phyloP scores from a whole-genome alignment of 2,113 vertebrate species.

The Oryctolagus cuniculus region DNA sequence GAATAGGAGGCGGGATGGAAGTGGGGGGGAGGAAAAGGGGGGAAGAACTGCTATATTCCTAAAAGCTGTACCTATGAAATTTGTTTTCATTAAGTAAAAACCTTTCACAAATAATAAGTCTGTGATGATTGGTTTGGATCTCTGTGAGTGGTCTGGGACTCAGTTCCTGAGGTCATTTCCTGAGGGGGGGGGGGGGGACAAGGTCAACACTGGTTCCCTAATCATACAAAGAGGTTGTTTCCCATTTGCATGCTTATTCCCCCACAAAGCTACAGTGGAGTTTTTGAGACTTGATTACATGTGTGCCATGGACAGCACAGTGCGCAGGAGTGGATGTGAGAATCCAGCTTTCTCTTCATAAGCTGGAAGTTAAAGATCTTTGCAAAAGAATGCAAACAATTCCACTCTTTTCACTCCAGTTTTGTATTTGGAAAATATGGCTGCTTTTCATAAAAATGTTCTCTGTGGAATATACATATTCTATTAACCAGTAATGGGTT shows the following conservation, averaged over 20 bases:
- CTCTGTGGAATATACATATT: background rate
- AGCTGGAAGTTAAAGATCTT: background rate
- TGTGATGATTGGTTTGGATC: background rate
- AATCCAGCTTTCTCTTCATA: background rate
- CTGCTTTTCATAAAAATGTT: background rate
- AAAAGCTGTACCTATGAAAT: no score
- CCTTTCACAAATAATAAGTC: background rate
- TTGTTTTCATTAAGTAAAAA: no score
- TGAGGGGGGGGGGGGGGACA: background rate
- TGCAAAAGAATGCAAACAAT: background rate
- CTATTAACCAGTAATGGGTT: background rate
- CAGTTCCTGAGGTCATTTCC: background rate
- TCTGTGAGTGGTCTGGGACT: background rate
- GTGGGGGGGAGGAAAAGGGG: no score
- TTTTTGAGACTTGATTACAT: background rate
- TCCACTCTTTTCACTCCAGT: background rate
- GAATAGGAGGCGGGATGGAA: no score
- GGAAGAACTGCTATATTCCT: no score
- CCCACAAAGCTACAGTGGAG: background rate
- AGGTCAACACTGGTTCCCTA: background rate
- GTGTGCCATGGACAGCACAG: no score
- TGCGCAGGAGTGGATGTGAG: background rate
- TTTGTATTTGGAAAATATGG: slow-evolving; percentile 4
- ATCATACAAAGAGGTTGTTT: background rate
- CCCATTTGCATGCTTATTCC: background rate